Conservation (phyloP, 2,113 vertebrate species). For the Daphoenositta chrysoptera region DNA sequence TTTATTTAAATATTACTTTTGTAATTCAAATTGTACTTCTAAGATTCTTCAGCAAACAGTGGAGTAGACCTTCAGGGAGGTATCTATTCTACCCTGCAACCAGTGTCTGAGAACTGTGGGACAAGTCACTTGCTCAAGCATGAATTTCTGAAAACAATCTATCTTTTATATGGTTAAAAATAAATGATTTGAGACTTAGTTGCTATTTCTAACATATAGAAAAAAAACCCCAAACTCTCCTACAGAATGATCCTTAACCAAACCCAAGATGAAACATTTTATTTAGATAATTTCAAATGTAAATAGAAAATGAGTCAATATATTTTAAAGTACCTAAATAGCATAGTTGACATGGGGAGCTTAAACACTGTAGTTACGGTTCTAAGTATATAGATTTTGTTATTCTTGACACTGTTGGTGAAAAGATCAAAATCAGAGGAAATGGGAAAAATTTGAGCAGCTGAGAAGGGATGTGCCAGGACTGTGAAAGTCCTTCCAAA, state of each 20-base stretch:
- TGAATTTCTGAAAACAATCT: background rate
- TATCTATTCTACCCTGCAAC: background rate
- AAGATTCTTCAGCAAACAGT: background rate
- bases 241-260: background rate
- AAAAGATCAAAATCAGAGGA: background rate
- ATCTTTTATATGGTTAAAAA: background rate
- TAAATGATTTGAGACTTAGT: background rate
- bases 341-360: background rate
- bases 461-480: background rate
- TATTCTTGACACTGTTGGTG: background rate
- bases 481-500: background rate
- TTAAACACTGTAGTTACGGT: accelerated
- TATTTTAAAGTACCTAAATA: background rate
- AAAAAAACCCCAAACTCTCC: background rate
- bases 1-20: background rate
- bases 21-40: background rate
- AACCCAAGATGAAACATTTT: background rate
- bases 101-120: background rate
- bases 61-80: background rate
- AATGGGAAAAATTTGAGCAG: background rate
- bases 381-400: background rate
- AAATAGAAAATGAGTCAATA: background rate
- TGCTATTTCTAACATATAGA: background rate
- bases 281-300: background rate
- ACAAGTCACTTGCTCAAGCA: background rate